Conservation (phyloP, 2,113 vertebrate genomes). For the Callorhinus ursinus region DNA sequence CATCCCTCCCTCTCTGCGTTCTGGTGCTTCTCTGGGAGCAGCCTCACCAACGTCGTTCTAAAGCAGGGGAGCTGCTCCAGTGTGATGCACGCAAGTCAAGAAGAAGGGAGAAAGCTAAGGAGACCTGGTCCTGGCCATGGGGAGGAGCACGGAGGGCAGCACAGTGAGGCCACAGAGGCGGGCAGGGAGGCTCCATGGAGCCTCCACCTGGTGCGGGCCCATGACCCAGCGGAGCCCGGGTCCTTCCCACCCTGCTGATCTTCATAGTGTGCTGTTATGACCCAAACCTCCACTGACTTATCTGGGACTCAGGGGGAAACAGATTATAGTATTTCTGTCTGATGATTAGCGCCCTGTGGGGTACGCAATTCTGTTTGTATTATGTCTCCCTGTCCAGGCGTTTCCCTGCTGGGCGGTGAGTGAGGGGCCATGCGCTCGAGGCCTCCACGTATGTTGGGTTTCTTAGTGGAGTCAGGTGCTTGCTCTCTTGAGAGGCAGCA, state of each 20-base stretch:
- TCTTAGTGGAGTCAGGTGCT: not conserved
- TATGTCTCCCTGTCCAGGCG: not conserved
- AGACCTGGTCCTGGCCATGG: accelerated
- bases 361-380: accelerated
- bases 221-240: not conserved
- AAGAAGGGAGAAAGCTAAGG: not conserved
- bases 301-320: too few species aligned
- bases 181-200: accelerated
- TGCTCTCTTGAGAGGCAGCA: not conserved
- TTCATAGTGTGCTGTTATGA: accelerated
- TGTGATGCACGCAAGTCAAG: accelerated
- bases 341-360: too few species aligned
- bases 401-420: not conserved
- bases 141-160: not conserved
- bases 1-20: not conserved
- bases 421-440: too few species aligned
- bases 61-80: not conserved
- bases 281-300: too few species aligned
- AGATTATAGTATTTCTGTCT: too few species aligned
- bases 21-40: accelerated
- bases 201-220: not conserved
- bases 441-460: not conserved
- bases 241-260: not conserved
- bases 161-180: accelerated
- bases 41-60: too few species aligned